Evolutionary conservation across 2,888 invertebrate genomes (phyloP).

Genomic region (Sarcophaga subvicina): DNA sequence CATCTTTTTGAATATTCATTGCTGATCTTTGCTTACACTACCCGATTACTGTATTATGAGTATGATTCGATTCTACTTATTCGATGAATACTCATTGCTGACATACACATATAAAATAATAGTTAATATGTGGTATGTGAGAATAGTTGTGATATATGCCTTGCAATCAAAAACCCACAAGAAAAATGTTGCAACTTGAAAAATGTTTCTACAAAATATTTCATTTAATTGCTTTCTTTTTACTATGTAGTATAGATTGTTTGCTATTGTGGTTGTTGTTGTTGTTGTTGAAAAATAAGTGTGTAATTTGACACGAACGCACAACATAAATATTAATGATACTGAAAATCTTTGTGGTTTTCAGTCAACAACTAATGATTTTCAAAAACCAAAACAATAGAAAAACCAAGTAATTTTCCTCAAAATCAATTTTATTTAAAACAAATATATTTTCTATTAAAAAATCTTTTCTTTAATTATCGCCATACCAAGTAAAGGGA

Average conservation of each 20-base stretch:
- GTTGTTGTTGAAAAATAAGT: constrained; percentile 1
- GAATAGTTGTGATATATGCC: background rate
- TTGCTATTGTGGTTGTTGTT: constrained; percentile 24
- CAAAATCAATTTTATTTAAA: constrained; percentile 33
- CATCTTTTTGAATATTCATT: no score
- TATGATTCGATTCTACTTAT: no score
- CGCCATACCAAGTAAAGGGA: background rate
- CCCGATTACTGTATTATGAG: no score
- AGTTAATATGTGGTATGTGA: background rate
- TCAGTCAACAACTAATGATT: constrained; percentile 42
- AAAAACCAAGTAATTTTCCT: background rate
- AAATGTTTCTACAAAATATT: background rate
- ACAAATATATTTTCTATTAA: background rate
- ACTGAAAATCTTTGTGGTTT: constrained; percentile 44
- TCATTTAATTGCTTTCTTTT: background rate
- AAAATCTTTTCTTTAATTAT: constrained; percentile 3
- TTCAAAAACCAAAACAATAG: background rate
- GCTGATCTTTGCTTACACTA: no score
- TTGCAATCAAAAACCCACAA: constrained; percentile 36
- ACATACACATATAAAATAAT: no score
- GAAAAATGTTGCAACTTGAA: constrained; percentile 30
- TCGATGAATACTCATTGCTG: no score
- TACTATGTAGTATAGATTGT: background rate
- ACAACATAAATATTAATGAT: constrained; percentile 53
- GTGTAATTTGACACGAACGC: constrained; percentile 31